phyloP scores from a whole-genome alignment of 2,888 invertebrate genomes.

The Cyclophora punctaria region DNA sequence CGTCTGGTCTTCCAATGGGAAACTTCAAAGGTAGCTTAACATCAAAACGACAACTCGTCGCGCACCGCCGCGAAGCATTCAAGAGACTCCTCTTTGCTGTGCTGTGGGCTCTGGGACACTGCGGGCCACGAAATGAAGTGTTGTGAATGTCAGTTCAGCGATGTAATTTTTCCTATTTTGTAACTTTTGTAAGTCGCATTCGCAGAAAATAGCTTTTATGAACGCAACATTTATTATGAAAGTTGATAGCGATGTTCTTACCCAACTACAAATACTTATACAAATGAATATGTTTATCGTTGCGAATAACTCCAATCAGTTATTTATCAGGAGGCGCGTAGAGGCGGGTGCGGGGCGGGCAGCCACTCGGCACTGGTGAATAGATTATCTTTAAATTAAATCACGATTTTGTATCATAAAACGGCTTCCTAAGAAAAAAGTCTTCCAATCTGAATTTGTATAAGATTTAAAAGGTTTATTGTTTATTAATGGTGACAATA shows the following conservation, averaged over 20 bases:
- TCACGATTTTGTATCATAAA: background rate
- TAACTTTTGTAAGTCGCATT: conserved; percentile 1
- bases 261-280: conserved; percentile 11
- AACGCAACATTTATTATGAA: conserved; percentile 14
- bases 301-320: background rate
- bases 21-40: too few relatives aligned
- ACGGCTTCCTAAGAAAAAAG: background rate
- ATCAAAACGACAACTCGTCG: too few relatives aligned
- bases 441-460: background rate
- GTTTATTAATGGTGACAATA: conserved; percentile 22
- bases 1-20: too few relatives aligned
- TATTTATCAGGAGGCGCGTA: background rate
- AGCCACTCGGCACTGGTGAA: too few relatives aligned
- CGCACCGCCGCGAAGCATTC: too few relatives aligned
- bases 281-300: conserved; percentile 1
- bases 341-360: too few relatives aligned
- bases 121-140: too few relatives aligned
- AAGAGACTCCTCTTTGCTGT: too few relatives aligned
- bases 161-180: too few relatives aligned
- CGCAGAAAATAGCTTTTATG: conserved; percentile 5
- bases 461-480: conserved; percentile 18
- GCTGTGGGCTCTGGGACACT: too few relatives aligned
- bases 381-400: too few relatives aligned
- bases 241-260: conserved; percentile 13
- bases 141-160: too few relatives aligned